phyloP scores from a whole-genome alignment of 2,888 invertebrate genomes.

The Dione vanillae region DNA sequence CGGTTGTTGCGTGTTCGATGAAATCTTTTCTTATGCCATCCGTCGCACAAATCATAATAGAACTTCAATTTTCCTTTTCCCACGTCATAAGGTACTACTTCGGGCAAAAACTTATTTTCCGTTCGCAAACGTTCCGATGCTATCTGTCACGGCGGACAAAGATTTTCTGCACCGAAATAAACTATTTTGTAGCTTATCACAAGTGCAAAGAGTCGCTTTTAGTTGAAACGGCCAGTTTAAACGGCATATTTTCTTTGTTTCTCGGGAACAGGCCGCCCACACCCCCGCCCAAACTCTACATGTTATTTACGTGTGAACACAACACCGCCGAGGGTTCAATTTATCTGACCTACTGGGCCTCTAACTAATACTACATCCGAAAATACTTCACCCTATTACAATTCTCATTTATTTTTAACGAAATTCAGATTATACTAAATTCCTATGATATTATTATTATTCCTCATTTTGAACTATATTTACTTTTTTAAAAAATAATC shows the following conservation, averaged over 20 bases:
- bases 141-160: slow-evolving; percentile 57
- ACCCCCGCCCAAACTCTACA: slow-evolving; percentile 75
- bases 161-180: slow-evolving; percentile 43
- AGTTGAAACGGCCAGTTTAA: not conserved
- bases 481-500: not conserved
- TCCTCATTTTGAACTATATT: not conserved
- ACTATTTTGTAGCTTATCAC: slow-evolving; percentile 50
- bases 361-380: slow-evolving; percentile 78
- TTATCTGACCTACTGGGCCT: slow-evolving; percentile 84
- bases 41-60: slow-evolving; percentile 48
- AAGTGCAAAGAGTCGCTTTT: slow-evolving; percentile 52
- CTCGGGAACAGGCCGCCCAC: slow-evolving; percentile 58
- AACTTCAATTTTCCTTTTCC: slow-evolving; percentile 51
- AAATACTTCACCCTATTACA: slow-evolving; percentile 67
- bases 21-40: slow-evolving; percentile 71
- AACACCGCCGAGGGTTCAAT: slow-evolving; percentile 81
- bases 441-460: not conserved
- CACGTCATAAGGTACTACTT: slow-evolving; percentile 60
- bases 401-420: slow-evolving; percentile 57
- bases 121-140: slow-evolving; percentile 65
- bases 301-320: slow-evolving; percentile 85
- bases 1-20: slow-evolving; percentile 75
- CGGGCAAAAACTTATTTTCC: slow-evolving; percentile 56
- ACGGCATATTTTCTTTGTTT: slow-evolving; percentile 29
- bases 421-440: not conserved